Evolutionary conservation across 2,888 invertebrate genomes (phyloP).

Genomic region (Plagodis dolabraria): DNA sequence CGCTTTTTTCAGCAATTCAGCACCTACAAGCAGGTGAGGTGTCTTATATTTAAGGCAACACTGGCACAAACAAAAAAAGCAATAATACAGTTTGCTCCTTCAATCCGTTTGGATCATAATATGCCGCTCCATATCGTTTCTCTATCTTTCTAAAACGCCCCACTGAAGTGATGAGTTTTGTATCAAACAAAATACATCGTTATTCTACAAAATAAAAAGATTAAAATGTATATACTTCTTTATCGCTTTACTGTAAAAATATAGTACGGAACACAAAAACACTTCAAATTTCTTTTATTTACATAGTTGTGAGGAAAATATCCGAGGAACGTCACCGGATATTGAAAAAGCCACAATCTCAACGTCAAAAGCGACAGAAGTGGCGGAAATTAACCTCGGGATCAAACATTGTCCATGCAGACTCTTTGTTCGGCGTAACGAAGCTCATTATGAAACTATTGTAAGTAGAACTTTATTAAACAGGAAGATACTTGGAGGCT

Average conservation of each 20-base stretch:
- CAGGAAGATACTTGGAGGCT: neutral
- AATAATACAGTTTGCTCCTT: no score
- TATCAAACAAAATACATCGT: no score
- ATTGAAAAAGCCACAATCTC: slow-evolving; percentile 45
- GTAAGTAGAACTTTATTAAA: slow-evolving; percentile 20
- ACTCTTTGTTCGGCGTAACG: slow-evolving; percentile 43
- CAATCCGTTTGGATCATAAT: no score
- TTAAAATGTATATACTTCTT: no score
- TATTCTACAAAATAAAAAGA: no score
- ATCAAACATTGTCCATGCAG: slow-evolving; percentile 41
- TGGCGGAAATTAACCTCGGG: slow-evolving; percentile 51
- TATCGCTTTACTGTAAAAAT: neutral
- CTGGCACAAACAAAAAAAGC: no score
- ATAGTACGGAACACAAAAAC: neutral
- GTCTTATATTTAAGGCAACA: no score
- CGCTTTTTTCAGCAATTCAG: no score
- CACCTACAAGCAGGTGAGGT: no score
- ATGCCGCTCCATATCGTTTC: no score
- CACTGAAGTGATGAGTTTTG: no score
- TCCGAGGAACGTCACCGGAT: slow-evolving; percentile 36
- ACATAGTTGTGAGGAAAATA: slow-evolving; percentile 38
- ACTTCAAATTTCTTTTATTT: slow-evolving; percentile 28
- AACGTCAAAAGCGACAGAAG: slow-evolving; percentile 44
- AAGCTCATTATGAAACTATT: slow-evolving; percentile 44
- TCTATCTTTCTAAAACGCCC: no score